Evolutionary conservation across 2,113 vertebrate genomes (phyloP).

Genomic region (Percina caprodes): DNA sequence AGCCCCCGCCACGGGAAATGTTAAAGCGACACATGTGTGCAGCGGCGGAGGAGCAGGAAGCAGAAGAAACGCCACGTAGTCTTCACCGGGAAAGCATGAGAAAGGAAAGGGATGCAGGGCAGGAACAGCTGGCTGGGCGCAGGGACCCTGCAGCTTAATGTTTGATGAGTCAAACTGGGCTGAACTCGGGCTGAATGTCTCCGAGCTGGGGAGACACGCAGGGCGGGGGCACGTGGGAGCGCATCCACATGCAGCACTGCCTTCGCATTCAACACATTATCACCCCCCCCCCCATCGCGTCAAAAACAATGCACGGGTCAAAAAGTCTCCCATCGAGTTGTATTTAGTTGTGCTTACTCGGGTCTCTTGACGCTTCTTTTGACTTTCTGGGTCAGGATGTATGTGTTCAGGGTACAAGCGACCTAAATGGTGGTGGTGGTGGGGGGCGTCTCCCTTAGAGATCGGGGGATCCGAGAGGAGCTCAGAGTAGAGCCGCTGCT

Average conservation of each 20-base stretch:
- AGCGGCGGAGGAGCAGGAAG: conserved; percentile 15
- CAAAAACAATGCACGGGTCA: too few species aligned
- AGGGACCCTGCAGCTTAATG: conserved; percentile 44
- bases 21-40: background rate
- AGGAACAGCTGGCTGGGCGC: conserved; percentile 19
- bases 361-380: fast-evolving
- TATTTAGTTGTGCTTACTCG: too few species aligned
- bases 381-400: too few species aligned
- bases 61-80: background rate
- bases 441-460: too few species aligned
- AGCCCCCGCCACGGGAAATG: background rate
- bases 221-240: conserved; percentile 12
- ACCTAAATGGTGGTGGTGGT: too few species aligned
- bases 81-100: background rate
- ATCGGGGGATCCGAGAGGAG: too few species aligned
- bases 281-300: too few species aligned
- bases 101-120: too few species aligned
- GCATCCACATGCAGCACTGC: conserved; percentile 16
- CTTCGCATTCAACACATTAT: too few species aligned
- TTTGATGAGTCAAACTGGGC: conserved; percentile 56
- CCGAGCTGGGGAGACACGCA: conserved; percentile 25
- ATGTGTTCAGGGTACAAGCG: too few species aligned
- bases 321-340: too few species aligned
- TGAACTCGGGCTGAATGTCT: conserved; percentile 53
- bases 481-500: too few species aligned